Conservation (phyloP, 1,140 invertebrate species). For the Stenopsyche tienmushanensis region DNA sequence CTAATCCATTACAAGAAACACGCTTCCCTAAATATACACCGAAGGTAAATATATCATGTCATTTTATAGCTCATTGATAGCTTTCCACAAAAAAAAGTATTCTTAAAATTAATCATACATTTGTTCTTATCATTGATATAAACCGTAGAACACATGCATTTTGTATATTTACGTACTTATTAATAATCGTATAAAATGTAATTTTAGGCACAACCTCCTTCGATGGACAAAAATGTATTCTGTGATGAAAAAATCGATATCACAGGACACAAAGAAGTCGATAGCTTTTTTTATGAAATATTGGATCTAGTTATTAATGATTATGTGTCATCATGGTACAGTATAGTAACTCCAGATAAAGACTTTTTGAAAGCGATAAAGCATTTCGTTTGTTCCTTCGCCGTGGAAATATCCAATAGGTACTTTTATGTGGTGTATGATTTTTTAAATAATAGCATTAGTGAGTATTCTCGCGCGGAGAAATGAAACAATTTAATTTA, state of each 20-base stretch:
- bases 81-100: not conserved
- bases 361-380: constrained; percentile 60
- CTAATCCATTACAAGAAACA: not conserved
- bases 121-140: not conserved
- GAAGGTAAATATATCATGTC: not conserved
- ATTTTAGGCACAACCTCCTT: too few relatives aligned
- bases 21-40: not conserved
- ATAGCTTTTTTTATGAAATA: constrained; percentile 58
- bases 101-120: not conserved
- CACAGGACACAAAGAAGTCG: constrained; percentile 53
- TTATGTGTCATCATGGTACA: constrained; percentile 80
- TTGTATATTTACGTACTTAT: not conserved
- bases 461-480: too few relatives aligned
- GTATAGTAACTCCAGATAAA: constrained; percentile 57
- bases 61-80: not conserved
- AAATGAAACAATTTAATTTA: too few relatives aligned
- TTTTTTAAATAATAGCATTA: too few relatives aligned
- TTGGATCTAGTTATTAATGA: constrained; percentile 74
- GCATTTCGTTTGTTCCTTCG: constrained; percentile 57
- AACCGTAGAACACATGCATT: not conserved
- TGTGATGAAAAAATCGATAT: constrained; percentile 48
- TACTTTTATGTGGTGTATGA: too few relatives aligned
- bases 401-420: constrained; percentile 61
- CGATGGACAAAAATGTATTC: too few relatives aligned
- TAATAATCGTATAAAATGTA: not conserved